These are phyloP conservation scores for Lordiphosa collinella DNA, from an alignment of 1,140 invertebrate genomes.

Conservation along the genomic window DNA sequence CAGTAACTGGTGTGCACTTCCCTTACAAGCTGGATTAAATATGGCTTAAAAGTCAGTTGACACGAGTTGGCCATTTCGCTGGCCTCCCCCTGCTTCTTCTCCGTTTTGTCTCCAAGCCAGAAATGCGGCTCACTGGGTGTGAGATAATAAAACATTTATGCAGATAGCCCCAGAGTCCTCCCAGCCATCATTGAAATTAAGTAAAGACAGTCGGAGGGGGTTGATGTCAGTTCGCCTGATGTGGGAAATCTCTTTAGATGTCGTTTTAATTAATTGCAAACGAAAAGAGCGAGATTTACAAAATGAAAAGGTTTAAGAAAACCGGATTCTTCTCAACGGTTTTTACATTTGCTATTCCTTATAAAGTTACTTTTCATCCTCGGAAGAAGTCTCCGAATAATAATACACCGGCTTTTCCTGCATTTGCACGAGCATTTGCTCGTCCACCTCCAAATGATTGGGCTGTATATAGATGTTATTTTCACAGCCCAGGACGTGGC, in stretches of 20 bases:
- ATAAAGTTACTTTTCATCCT: too few species aligned
- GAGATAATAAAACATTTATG: constrained; percentile 76
- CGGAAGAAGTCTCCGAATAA: background rate
- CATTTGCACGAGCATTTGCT: background rate
- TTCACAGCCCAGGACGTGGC: constrained; percentile 40
- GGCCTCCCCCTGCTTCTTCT: background rate
- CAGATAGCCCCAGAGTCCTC: constrained; percentile 42
- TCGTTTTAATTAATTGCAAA: constrained; percentile 67
- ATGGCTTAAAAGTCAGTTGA: constrained; percentile 76
- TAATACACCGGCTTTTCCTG: too few species aligned
- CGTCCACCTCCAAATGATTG: constrained; percentile 15
- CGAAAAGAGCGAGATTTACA: background rate
- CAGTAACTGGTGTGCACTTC: constrained; percentile 54
- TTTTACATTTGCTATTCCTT: too few species aligned
- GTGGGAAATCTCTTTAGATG: constrained; percentile 60
- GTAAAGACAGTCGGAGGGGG: constrained; percentile 27
- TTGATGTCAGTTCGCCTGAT: background rate
- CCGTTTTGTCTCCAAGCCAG: constrained; percentile 19
- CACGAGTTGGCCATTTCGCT: constrained; percentile 67
- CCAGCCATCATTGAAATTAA: constrained; percentile 54
- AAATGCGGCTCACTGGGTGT: constrained; percentile 48
- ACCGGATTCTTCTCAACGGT: too few species aligned
- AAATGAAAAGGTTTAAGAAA: background rate
- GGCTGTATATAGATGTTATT: constrained; percentile 28
- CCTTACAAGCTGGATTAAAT: constrained; percentile 69